These are phyloP conservation scores for Leptinotarsa rubiginosa DNA, from an alignment of 2,888 invertebrate species.

Conservation along the genomic window DNA sequence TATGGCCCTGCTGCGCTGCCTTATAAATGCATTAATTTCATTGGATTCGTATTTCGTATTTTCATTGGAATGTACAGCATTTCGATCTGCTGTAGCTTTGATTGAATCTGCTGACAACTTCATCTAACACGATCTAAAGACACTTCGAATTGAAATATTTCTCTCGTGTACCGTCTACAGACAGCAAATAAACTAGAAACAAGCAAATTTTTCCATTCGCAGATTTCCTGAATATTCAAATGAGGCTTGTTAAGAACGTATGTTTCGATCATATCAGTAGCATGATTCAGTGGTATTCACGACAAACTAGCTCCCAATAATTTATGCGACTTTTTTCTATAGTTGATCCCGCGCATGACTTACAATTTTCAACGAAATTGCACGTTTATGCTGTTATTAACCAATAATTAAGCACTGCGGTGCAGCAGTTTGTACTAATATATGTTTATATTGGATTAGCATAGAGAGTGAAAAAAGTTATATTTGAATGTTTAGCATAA, in stretches of 20 bases:
- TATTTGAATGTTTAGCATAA: slow-evolving; percentile 30
- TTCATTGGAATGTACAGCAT: no score
- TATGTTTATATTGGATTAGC: slow-evolving; percentile 24
- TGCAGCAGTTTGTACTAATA: slow-evolving; percentile 24
- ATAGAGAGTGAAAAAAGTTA: slow-evolving; percentile 18
- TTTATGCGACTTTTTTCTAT: slow-evolving; percentile 29
- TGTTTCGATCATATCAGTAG: slow-evolving; percentile 31
- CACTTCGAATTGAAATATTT: slow-evolving; percentile 2
- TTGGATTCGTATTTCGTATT: no score
- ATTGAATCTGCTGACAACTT: background rate
- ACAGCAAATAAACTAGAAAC: slow-evolving; percentile 5
- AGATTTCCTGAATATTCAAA: slow-evolving; percentile 21
- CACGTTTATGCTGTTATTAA: slow-evolving; percentile 25
- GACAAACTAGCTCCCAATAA: slow-evolving; percentile 23
- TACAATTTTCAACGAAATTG: slow-evolving; percentile 26
- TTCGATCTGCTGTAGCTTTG: no score
- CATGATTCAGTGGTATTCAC: slow-evolving; percentile 26
- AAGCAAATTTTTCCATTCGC: background rate
- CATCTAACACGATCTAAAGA: background rate
- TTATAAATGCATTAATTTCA: no score
- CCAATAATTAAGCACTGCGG: slow-evolving; percentile 20
- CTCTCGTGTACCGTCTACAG: background rate
- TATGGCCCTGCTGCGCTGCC: no score
- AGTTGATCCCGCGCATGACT: slow-evolving; percentile 16
- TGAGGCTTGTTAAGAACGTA: slow-evolving; percentile 25